Percentiles rank a stretch among this genome's conserved stretches.
phyloP scores from a whole-genome alignment of 2,113 vertebrate genomes.

The Nansenia antarctica region DNA sequence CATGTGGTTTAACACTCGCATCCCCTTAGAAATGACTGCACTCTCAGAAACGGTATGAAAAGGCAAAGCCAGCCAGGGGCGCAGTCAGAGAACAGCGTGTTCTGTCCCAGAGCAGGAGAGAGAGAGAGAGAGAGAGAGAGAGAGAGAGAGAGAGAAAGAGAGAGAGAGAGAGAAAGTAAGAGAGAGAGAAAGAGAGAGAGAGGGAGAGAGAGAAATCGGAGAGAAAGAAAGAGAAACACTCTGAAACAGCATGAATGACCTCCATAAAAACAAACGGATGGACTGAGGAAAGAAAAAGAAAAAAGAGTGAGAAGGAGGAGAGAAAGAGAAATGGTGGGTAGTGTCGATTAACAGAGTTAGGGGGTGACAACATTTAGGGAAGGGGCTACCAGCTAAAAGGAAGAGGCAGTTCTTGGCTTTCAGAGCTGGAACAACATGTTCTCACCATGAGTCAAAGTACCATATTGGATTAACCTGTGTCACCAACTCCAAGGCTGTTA shows the following conservation, averaged over 20 bases:
- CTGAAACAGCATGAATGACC: neutral
- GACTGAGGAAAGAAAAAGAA: neutral
- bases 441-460: neutral
- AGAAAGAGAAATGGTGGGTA: neutral
- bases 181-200: neutral
- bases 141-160: neutral
- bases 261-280: neutral
- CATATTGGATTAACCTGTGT: neutral
- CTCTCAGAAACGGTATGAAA: neutral
- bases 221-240: neutral
- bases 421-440: neutral
- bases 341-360: neutral
- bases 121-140: neutral
- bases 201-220: neutral
- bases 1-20: neutral
- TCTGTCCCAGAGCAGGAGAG: neutral
- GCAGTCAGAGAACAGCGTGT: neutral
- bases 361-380: neutral
- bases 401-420: constrained; percentile 1
- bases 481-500: neutral
- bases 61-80: neutral
- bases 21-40: too few species aligned
- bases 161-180: neutral
- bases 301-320: neutral
- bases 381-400: constrained; percentile 4